Evolutionary conservation across 1,140 invertebrate species (phyloP).

Genomic region (Calliopsis andreniformis): DNA sequence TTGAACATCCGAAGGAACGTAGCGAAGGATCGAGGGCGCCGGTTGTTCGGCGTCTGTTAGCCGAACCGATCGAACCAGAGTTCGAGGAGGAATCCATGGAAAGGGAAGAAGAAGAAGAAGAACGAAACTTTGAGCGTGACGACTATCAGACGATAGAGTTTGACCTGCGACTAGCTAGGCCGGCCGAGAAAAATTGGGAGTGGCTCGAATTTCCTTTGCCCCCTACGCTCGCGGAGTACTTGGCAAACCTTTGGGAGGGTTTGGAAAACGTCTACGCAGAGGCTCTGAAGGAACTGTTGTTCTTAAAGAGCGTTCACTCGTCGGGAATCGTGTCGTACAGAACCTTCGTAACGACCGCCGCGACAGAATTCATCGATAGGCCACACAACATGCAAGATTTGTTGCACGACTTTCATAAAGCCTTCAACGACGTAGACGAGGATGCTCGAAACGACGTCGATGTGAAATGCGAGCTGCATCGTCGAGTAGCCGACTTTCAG

Average conservation of each 20-base stretch:
- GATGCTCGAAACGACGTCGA: slow-evolving; percentile 81
- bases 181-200: slow-evolving; percentile 82
- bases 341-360: slow-evolving; percentile 79
- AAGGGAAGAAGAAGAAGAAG: neutral
- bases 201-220: slow-evolving; percentile 80
- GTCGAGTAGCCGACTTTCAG: slow-evolving; percentile 76
- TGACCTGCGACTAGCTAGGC: slow-evolving; percentile 28
- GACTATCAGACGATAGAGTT: neutral
- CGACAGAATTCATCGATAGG: slow-evolving; percentile 80
- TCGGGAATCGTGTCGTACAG: slow-evolving; percentile 81
- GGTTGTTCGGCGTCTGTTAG: slow-evolving; percentile 24
- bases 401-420: slow-evolving; percentile 81
- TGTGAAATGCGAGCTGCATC: slow-evolving; percentile 78
- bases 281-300: slow-evolving; percentile 82
- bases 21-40: slow-evolving; percentile 10
- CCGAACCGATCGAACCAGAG: neutral
- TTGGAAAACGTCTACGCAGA: slow-evolving; percentile 82
- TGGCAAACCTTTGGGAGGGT: slow-evolving; percentile 83
- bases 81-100: neutral
- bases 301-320: slow-evolving; percentile 80
- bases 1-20: slow-evolving; percentile 57
- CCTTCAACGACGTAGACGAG: slow-evolving; percentile 82
- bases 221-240: slow-evolving; percentile 70
- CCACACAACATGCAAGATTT: slow-evolving; percentile 82
- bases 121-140: neutral